phyloP scores from a whole-genome alignment of 1,140 invertebrate species.

The Caenorhabditis elegans region WBcel235 BX284606.5:16781001-16781500 shows the following conservation, averaged over 20 bases:
- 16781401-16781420: background rate
- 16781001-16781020: background rate
- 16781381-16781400: background rate
- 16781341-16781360: background rate
- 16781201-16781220: background rate
- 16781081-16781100: background rate
- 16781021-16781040: background rate
- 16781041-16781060: too few relatives aligned
- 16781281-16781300: background rate
- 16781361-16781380: background rate
- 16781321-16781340: background rate
- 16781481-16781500: background rate
- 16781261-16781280: background rate
- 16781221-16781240: background rate
- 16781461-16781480: background rate
- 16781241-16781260: background rate
- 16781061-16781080: too few relatives aligned
- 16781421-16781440: background rate
- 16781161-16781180: background rate
- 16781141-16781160: background rate
- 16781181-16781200: background rate
- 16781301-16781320: too few relatives aligned
- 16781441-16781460: background rate
- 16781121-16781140: background rate
- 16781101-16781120: constrained; percentile 15